Base-by-base conservation (phyloP, 2,797 vertebrate genomes). In the Pempheris klunzingeri region DNA sequence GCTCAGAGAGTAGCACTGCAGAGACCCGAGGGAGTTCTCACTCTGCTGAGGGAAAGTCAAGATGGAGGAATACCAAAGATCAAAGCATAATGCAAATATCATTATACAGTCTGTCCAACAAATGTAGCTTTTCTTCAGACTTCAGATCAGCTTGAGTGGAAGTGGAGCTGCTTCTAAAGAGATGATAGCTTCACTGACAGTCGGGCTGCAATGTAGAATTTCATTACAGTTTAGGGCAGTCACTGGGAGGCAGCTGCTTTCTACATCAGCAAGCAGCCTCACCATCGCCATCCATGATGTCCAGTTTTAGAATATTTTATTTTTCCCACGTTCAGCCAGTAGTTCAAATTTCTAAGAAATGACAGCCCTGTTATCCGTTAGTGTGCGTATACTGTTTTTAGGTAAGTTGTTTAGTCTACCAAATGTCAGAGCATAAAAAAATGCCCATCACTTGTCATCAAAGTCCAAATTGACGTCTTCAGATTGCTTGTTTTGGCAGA, bases 71-170 rank as follows among this genome's bases (percentile, higher is more conserved):
- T 32, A 32, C 30, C 6, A 32, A 43, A 60, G 62, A 86, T 82
- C 49, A 80, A 77, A 87, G 69, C 69, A 7, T 60, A 47, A 4
- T 7, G 38, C 14, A 50, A 6, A 64, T 61, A 30, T 77, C 70
- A 41, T 71, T 39, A 49, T 14, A 43, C 53, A 60, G 34, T 46
- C 28, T 26, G 28, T 68, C 44, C 32, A 39, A 32, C 18, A 47
- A 49, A 69, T 53, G 18, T 15, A 39, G 59, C 30, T 46, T 20
- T 68, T 43, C 52, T 28, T 39, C 20, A 18, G 41, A 34, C 20
- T 32, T 53, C 58, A 52, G 30, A 43, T 58, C 24, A 17, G 39
- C 32, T 57, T 43, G 17, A n/a, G 1, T 41, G 49, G 11, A 9
- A 55, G 41, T 0, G 20, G 28, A 50, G 68, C 46, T 26, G 2